Evolutionary conservation across 2,888 invertebrate species (phyloP).

Genomic region (Eubasilissa splendida): DNA sequence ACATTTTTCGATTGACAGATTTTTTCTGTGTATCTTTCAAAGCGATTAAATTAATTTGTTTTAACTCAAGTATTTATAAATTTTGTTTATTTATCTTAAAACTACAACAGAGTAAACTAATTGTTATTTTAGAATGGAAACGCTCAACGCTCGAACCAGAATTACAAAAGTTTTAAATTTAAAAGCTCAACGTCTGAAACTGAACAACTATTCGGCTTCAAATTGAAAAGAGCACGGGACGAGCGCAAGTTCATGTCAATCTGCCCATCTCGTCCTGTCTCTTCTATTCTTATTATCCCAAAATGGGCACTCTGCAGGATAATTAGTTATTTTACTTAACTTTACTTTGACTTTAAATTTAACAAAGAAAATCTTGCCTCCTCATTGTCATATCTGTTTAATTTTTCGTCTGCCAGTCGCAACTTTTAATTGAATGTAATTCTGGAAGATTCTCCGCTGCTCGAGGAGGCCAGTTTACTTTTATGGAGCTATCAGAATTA

Average conservation of each 20-base stretch:
- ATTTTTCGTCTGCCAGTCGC: conserved; percentile 22
- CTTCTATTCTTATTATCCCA: conserved; percentile 23
- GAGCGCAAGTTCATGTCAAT: conserved; percentile 6
- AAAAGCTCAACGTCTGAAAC: background rate
- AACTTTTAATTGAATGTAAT: conserved; percentile 41
- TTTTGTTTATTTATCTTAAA: too few species aligned
- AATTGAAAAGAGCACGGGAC: background rate
- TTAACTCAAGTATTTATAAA: too few species aligned
- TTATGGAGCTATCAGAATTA: too few species aligned
- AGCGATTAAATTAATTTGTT: too few species aligned
- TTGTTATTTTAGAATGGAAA: background rate
- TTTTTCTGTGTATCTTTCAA: too few species aligned
- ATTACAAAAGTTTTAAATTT: background rate
- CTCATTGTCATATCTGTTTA: conserved; percentile 27
- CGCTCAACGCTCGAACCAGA: background rate
- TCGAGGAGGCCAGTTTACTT: background rate
- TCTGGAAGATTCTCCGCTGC: background rate
- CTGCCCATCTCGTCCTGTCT: conserved; percentile 2
- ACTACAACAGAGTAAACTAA: too few species aligned
- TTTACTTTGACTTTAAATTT: conserved; percentile 29
- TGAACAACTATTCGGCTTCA: background rate
- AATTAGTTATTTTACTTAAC: conserved; percentile 34
- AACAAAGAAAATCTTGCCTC: conserved; percentile 35
- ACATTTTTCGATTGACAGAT: too few species aligned
- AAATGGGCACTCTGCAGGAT: conserved; percentile 29